Conservation (phyloP, 2,888 invertebrate genomes). For the Xylota sylvarum region DNA sequence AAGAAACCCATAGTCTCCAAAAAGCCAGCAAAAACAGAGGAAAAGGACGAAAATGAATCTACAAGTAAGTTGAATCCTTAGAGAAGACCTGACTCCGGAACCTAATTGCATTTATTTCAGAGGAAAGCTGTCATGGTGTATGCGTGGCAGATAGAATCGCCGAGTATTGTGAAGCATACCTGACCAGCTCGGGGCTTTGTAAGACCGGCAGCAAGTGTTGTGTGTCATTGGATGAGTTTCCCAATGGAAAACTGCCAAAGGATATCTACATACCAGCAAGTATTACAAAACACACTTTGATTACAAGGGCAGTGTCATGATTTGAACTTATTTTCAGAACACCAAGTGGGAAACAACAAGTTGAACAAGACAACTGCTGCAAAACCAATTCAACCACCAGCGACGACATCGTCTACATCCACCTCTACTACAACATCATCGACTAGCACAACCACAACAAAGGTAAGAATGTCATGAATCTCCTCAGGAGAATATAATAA, state of each 20-base stretch:
- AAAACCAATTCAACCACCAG: slow-evolving; percentile 82
- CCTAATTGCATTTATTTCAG: slow-evolving; percentile 64
- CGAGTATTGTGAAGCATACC: slow-evolving; percentile 94
- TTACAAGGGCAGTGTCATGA: slow-evolving; percentile 46
- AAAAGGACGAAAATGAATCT: slow-evolving; percentile 79
- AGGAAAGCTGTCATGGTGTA: slow-evolving; percentile 89
- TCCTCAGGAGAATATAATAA: too few species aligned
- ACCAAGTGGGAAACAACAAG: slow-evolving; percentile 80
- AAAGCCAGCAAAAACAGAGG: slow-evolving; percentile 80
- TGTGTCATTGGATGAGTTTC: slow-evolving; percentile 90
- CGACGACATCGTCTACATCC: slow-evolving; percentile 39
- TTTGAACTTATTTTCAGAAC: slow-evolving; percentile 79
- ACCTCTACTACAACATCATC: slow-evolving; percentile 61
- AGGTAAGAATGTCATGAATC: slow-evolving; percentile 23
- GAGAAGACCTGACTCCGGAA: not conserved
- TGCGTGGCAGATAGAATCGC: slow-evolving; percentile 93
- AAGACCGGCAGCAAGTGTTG: slow-evolving; percentile 92
- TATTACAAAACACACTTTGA: slow-evolving; percentile 79
- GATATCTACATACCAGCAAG: slow-evolving; percentile 91
- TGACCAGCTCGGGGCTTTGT: slow-evolving; percentile 90
- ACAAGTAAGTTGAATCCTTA: slow-evolving; percentile 62
- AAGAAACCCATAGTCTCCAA: slow-evolving; percentile 80
- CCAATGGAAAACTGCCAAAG: slow-evolving; percentile 88
- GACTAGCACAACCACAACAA: slow-evolving; percentile 76
- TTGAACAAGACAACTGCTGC: slow-evolving; percentile 81